Percentiles rank a stretch among this genome's conserved stretches.
These are phyloP conservation scores for Nasua narica DNA, from an alignment of 2,797 vertebrate genomes.

Conservation along the genomic window DNA sequence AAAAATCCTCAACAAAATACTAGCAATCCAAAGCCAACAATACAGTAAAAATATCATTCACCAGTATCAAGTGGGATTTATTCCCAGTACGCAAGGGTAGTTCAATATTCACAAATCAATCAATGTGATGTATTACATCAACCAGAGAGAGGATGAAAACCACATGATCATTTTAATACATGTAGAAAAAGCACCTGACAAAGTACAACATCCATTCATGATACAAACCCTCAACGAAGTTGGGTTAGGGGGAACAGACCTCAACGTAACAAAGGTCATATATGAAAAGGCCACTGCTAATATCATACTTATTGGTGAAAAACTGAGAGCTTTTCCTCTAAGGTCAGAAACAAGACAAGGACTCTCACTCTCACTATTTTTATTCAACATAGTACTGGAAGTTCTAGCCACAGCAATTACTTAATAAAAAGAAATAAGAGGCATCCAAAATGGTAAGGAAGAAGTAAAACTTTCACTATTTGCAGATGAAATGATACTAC, in stretches of 20 bases:
- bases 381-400: too few species aligned
- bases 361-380: too few species aligned
- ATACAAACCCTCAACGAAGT: background rate
- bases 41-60: background rate
- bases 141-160: background rate
- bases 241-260: background rate
- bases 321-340: background rate
- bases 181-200: background rate
- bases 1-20: background rate
- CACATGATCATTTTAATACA: background rate
- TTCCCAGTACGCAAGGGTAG: background rate
- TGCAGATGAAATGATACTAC: background rate
- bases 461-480: too few species aligned
- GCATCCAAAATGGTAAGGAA: too few species aligned
- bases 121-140: background rate
- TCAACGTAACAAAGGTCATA: background rate
- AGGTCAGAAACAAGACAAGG: too few species aligned
- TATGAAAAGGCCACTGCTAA: background rate
- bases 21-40: background rate
- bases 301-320: background rate
- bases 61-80: background rate
- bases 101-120: background rate
- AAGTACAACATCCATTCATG: background rate
- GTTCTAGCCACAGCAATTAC: too few species aligned
- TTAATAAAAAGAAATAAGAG: too few species aligned